Evolutionary conservation across 2,888 invertebrate species (phyloP).

Genomic region (Heteromyza rotundicornis): DNA sequence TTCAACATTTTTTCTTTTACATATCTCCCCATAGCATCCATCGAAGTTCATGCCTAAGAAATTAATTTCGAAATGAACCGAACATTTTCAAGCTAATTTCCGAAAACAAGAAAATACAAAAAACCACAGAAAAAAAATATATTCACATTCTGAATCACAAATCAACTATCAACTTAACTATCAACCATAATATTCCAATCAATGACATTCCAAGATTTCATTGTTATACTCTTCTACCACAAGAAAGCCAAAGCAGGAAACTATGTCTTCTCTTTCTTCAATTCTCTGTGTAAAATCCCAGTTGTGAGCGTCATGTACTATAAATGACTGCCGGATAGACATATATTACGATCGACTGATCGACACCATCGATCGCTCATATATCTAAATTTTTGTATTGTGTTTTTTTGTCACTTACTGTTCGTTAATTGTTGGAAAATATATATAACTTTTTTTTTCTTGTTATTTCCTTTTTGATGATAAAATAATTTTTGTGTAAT

Average conservation of each 20-base stretch:
- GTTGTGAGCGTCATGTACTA: too few species aligned
- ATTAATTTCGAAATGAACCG: conserved; percentile 16
- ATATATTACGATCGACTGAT: not conserved
- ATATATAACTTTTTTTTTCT: conserved; percentile 26
- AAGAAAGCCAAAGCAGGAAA: too few species aligned
- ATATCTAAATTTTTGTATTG: conserved; percentile 26
- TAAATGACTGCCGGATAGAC: too few species aligned
- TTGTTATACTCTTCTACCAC: too few species aligned
- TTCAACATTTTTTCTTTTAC: not conserved
- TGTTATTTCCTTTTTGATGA: conserved; percentile 25
- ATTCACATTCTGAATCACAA: too few species aligned
- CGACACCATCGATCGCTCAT: not conserved
- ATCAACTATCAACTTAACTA: too few species aligned
- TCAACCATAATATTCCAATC: too few species aligned
- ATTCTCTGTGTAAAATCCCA: too few species aligned
- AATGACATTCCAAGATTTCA: too few species aligned
- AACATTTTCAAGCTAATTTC: too few species aligned
- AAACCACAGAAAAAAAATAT: not conserved
- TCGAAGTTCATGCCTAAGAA: conserved; percentile 44
- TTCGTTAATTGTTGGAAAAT: conserved; percentile 28
- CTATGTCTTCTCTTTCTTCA: too few species aligned
- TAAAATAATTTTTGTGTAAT: conserved; percentile 24
- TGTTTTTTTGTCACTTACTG: conserved; percentile 30
- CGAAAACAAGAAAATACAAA: conserved; percentile 10
- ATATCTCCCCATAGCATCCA: conserved; percentile 37